These are phyloP conservation scores for Drusus annulatus DNA, from an alignment of 1,140 invertebrate species.

Conservation along the genomic window DNA sequence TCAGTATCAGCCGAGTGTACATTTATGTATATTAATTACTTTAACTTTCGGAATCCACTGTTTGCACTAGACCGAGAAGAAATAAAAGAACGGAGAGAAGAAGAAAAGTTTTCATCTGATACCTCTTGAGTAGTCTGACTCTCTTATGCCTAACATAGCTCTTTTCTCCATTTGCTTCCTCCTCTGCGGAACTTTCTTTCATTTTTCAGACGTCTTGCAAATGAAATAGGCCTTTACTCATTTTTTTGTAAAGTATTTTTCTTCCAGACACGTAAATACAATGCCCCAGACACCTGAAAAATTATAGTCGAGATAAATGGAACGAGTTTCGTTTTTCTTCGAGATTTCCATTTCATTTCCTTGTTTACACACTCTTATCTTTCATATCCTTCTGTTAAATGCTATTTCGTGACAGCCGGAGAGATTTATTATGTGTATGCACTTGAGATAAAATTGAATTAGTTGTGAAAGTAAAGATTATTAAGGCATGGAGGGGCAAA, in stretches of 20 bases:
- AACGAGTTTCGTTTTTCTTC: constrained; percentile 41
- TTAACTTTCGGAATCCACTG: constrained; percentile 55
- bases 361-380: constrained; percentile 35
- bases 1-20: constrained; percentile 21
- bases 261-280: constrained; percentile 54
- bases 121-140: constrained; percentile 47
- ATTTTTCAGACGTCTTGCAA: constrained; percentile 57
- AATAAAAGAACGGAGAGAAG: constrained; percentile 55
- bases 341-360: constrained; percentile 33
- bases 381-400: constrained; percentile 28
- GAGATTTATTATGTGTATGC: constrained; percentile 27
- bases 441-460: constrained; percentile 5
- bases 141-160: constrained; percentile 42
- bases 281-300: constrained; percentile 56
- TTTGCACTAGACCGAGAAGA: constrained; percentile 55
- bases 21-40: constrained; percentile 44
- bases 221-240: constrained; percentile 58
- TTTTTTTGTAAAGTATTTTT: constrained; percentile 47
- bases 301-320: constrained; percentile 56
- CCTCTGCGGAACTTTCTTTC: background rate
- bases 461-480: background rate
- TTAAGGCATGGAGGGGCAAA: background rate
- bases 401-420: constrained; percentile 1
- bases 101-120: constrained; percentile 57
- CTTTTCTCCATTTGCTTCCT: constrained; percentile 8